These are phyloP conservation scores for Oreocharis arfaki DNA, from an alignment of 2,113 vertebrate species.

Conservation along the genomic window DNA sequence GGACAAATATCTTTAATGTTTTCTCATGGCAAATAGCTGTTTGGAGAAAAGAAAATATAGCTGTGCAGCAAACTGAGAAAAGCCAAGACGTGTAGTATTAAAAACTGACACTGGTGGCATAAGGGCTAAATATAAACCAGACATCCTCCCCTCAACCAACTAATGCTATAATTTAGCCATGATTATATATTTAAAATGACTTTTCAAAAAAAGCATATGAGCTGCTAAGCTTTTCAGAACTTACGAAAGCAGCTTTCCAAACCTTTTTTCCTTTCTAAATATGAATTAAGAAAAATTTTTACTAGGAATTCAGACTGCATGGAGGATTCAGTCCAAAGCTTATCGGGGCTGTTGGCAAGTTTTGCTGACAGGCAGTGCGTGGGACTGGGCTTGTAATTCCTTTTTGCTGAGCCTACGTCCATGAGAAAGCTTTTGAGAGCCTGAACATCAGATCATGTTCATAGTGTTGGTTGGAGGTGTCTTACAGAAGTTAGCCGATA, in stretches of 20 bases:
- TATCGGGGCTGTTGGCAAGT: fast-evolving
- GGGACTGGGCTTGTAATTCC: background rate
- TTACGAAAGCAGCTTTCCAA: background rate
- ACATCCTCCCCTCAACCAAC: background rate
- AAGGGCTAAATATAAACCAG: background rate
- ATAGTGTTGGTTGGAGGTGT: background rate
- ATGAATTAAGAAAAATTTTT: background rate
- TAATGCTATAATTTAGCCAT: background rate
- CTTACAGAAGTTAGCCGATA: background rate
- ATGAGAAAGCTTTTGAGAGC: background rate
- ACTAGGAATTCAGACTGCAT: background rate
- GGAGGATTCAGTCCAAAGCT: background rate
- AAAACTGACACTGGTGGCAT: background rate
- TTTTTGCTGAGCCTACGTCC: background rate
- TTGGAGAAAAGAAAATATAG: background rate
- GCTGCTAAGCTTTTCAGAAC: background rate
- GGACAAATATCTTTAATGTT: background rate
- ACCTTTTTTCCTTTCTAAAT: background rate
- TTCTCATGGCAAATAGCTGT: background rate
- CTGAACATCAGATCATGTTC: background rate
- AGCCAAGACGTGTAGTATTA: background rate
- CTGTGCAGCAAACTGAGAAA: background rate
- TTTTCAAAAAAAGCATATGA: background rate
- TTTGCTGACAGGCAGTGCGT: background rate
- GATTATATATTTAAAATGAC: background rate